Evolutionary conservation across 2,797 vertebrate species (phyloP), one percentile per base, ranked within the genome.

Genomic region (Sebastes kiyomatsui): DNA sequence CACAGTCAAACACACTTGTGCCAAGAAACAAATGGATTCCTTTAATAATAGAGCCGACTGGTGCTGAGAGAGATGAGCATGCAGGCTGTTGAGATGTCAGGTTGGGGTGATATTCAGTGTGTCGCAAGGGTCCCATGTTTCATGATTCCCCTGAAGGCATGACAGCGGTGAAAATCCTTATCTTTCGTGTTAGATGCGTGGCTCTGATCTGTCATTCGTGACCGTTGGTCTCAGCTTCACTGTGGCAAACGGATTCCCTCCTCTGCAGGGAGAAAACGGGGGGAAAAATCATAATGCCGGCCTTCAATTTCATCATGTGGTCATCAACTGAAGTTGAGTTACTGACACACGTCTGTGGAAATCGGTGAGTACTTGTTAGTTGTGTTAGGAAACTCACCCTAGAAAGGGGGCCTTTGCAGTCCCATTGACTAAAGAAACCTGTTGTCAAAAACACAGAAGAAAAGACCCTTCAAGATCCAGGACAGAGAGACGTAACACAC

Each of bases 121-220:
- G 79, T 75, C 6, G 2, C 67, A 62, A 49, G 79, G 75, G 68
- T 69, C 62, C 78, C 56, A 30, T 23, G 72, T 55, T 42, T 20
- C 42, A 75, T 28, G 73, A 84, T 61, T 72, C 72, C 72, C 78
- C 68, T 62, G 56, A 88, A 88, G 90, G 86, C 84, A 77, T 82
- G 81, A 67, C 49, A 72, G 79, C 46, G 82, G 87, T 77, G 79
- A 75, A 75, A 71, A 38, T 69, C 72, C 75, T 86, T 54, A 14
- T 78, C 11, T 10, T 71, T 22, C 0, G 12, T 11, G 25, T 95
- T 94, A 96, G 87, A 99, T 93, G 74, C 93, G 22, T 0, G 98
- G 98, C 0, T 98, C 97, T 1, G 98, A 99, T 90, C 98, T 96
- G 88, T 99, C 98, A 32, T 99, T 99, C 2, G 98, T 99, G 67